phyloP scores from a whole-genome alignment of 2,113 vertebrate species.

The Cavia porcellus region DNA sequence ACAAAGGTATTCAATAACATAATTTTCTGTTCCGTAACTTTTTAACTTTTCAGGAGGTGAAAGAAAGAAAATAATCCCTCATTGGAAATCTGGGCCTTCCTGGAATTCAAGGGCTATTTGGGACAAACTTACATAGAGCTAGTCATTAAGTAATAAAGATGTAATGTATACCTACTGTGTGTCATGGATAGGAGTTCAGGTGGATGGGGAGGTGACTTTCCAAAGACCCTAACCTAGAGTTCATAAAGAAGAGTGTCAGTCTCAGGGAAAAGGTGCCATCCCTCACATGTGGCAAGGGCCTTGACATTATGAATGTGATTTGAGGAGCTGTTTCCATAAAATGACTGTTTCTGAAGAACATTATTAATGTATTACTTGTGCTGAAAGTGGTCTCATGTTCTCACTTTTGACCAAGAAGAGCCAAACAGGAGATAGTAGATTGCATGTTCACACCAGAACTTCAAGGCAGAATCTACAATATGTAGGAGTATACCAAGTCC shows the following conservation, averaged over 20 bases:
- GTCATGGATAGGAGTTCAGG: not conserved
- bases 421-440: not conserved
- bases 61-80: not conserved
- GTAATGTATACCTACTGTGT: not conserved
- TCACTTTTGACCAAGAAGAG: conserved; percentile 24
- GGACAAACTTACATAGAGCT: not conserved
- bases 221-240: not conserved
- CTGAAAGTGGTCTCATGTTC: not conserved
- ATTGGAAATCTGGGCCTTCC: not conserved
- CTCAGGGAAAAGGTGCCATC: too few species aligned
- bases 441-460: not conserved
- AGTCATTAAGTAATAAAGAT: not conserved
- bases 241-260: not conserved
- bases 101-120: not conserved
- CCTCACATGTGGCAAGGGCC: not conserved
- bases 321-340: not conserved
- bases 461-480: not conserved
- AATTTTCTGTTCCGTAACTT: not conserved
- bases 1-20: not conserved
- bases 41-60: not conserved
- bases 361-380: not conserved
- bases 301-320: not conserved
- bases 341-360: not conserved
- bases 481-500: not conserved
- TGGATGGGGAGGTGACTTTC: not conserved